These are phyloP conservation scores for Seriola dumerili DNA, from an alignment of 2,113 vertebrate genomes.

Conservation along the genomic window DNA sequence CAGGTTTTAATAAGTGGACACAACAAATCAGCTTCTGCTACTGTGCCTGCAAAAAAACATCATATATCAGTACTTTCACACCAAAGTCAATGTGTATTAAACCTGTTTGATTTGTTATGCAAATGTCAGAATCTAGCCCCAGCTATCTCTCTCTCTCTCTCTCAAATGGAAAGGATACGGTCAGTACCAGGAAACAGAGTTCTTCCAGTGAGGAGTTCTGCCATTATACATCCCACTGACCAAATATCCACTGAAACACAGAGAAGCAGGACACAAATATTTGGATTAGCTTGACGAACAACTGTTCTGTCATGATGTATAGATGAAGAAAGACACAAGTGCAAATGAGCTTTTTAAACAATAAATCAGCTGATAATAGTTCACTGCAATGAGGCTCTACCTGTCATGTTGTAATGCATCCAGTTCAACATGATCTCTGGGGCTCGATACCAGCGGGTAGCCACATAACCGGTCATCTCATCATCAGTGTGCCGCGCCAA, in stretches of 20 bases:
- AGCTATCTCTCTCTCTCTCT: background rate
- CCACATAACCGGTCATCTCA: constrained; percentile 98
- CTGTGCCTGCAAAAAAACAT: background rate
- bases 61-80: background rate
- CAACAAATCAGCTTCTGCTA: background rate
- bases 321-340: too few species aligned
- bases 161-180: constrained; percentile 91
- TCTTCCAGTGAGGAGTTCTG: constrained; percentile 96
- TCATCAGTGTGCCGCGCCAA: constrained; percentile 97
- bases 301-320: background rate
- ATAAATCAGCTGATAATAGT: background rate
- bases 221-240: constrained; percentile 99
- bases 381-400: constrained; percentile 72
- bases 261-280: background rate
- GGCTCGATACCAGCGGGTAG: constrained; percentile 97
- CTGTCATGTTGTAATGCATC: constrained; percentile 99
- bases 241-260: constrained; percentile 95
- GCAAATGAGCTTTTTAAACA: background rate
- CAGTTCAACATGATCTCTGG: constrained; percentile 99
- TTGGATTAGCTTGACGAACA: background rate
- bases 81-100: background rate
- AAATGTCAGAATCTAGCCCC: constrained; percentile 6
- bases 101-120: constrained; percentile 25
- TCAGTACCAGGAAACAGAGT: constrained; percentile 98
- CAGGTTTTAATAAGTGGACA: background rate